These are phyloP conservation scores for Anorthoa munda DNA, from an alignment of 2,888 invertebrate species.

Conservation along the genomic window DNA sequence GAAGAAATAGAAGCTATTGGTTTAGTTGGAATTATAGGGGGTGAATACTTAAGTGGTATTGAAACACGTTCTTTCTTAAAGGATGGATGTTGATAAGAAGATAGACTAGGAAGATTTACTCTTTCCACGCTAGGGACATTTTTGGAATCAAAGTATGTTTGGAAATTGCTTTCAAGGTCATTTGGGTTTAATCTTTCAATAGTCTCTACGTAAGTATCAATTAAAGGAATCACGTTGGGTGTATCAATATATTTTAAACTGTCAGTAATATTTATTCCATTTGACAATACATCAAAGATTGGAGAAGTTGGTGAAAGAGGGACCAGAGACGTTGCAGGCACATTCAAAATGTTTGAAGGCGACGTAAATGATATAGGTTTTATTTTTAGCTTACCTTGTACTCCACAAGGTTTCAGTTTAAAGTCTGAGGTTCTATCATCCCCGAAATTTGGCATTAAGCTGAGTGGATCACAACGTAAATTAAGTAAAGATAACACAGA, in stretches of 20 bases:
- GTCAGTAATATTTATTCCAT: background rate
- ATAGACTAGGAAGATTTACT: background rate
- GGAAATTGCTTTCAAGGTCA: background rate
- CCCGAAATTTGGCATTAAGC: background rate
- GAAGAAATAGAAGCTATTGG: slow-evolving; percentile 1
- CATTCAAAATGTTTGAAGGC: background rate
- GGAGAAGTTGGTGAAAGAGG: background rate
- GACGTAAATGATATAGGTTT: background rate
- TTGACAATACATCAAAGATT: background rate
- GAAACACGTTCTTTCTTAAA: background rate
- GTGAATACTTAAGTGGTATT: background rate
- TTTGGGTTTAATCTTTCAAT: background rate
- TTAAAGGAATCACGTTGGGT: background rate
- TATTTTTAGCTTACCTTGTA: too few species aligned
- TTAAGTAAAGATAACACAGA: background rate
- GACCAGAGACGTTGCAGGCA: background rate
- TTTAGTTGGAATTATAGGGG: slow-evolving; percentile 24
- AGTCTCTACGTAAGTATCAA: background rate
- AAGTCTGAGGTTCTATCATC: background rate
- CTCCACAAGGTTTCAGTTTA: background rate
- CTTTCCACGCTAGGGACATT: background rate
- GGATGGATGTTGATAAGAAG: background rate
- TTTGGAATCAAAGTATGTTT: background rate
- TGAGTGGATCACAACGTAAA: background rate
- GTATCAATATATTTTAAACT: background rate